Percentiles rank a stretch among this genome's conserved stretches.
These are phyloP conservation scores for Holacanthella duospinosa DNA, from an alignment of 2,888 invertebrate species.

Conservation along the genomic window DNA sequence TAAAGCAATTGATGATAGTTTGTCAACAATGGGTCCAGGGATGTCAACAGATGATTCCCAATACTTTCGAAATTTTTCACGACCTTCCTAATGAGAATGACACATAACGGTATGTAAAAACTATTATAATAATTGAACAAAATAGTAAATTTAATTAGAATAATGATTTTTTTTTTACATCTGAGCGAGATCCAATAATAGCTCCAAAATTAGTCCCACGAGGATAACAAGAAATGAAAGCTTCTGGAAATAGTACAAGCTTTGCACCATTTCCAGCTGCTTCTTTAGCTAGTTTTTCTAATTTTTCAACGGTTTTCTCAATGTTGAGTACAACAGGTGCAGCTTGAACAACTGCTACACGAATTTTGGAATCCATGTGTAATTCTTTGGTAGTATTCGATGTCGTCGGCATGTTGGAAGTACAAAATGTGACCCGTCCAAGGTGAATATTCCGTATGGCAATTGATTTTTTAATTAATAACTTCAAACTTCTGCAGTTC, in stretches of 20 bases:
- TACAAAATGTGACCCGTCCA: too few species aligned
- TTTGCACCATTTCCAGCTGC: conserved; percentile 19
- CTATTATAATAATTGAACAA: not conserved
- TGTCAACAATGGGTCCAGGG: conserved; percentile 21
- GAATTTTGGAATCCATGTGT: too few species aligned
- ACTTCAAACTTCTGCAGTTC: too few species aligned
- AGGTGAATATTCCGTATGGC: too few species aligned
- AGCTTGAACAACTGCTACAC: conserved; percentile 24
- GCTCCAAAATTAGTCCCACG: conserved; percentile 20
- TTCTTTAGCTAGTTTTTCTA: conserved; percentile 11
- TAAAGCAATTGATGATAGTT: conserved; percentile 16
- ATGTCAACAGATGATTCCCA: conserved; percentile 24
- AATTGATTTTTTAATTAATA: too few species aligned
- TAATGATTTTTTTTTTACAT: not conserved
- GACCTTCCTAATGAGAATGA: conserved; percentile 17
- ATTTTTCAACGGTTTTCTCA: conserved; percentile 20
- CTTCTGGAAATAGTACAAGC: conserved; percentile 27
- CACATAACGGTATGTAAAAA: not conserved
- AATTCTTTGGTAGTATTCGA: too few species aligned
- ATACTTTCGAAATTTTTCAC: conserved; percentile 22
- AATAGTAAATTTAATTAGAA: not conserved
- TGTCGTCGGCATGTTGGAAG: too few species aligned
- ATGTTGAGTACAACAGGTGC: conserved; percentile 21
- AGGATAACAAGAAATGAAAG: conserved; percentile 27
- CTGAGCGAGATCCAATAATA: not conserved